Conservation (phyloP, 2,888 invertebrate species). For the Mycalesis mineus region DNA sequence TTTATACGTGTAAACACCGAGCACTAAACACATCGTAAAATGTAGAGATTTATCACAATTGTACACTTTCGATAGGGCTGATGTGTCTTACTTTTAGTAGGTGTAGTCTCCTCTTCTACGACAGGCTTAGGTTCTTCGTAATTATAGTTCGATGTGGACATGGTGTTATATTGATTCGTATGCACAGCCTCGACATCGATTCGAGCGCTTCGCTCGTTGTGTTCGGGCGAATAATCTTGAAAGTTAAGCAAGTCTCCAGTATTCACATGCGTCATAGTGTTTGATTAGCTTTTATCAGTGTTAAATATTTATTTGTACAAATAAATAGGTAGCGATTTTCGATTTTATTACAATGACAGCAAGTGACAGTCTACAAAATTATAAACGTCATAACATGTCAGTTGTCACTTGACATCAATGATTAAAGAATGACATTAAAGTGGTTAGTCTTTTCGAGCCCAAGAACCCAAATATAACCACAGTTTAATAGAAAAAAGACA, state of each 20-base stretch:
- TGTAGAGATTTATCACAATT: too few relatives aligned
- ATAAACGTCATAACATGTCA: too few relatives aligned
- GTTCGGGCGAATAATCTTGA: slow-evolving; percentile 83
- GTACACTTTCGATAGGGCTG: too few relatives aligned
- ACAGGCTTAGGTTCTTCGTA: slow-evolving; percentile 56
- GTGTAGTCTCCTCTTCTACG: slow-evolving; percentile 49
- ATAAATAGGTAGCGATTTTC: neutral
- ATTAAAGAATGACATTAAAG: too few relatives aligned
- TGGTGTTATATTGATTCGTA: slow-evolving; percentile 66
- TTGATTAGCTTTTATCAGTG: neutral
- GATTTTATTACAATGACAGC: too few relatives aligned
- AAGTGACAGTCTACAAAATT: too few relatives aligned
- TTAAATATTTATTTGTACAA: neutral
- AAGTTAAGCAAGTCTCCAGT: slow-evolving; percentile 84
- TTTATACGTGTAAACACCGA: too few relatives aligned
- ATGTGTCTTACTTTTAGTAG: slow-evolving; percentile 47
- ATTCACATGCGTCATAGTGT: slow-evolving; percentile 61
- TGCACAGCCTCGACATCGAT: slow-evolving; percentile 81
- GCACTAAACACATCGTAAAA: neutral
- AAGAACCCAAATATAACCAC: too few relatives aligned
- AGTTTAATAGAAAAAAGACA: too few relatives aligned
- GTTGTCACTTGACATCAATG: too few relatives aligned
- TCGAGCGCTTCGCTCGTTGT: slow-evolving; percentile 79
- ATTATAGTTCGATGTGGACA: slow-evolving; percentile 59
- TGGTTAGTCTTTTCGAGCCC: too few relatives aligned